phyloP scores from a whole-genome alignment of 2,797 vertebrate genomes.

The Sebastes matsubarae region DNA sequence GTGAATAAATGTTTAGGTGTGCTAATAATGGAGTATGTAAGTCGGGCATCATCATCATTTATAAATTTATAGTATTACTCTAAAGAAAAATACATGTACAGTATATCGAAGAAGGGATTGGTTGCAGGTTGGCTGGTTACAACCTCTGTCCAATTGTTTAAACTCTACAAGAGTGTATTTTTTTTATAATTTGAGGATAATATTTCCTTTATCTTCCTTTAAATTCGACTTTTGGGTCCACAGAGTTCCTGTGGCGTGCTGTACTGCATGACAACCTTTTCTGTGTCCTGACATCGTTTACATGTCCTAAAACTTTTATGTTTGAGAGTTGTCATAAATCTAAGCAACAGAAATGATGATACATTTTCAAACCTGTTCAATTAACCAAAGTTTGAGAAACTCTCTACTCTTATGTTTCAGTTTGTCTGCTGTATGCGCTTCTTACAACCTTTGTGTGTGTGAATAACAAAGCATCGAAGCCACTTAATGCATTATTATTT shows the following conservation, averaged over 20 bases:
- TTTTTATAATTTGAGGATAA: not conserved
- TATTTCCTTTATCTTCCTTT: not conserved
- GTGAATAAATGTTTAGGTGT: not conserved
- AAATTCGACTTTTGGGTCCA: not conserved
- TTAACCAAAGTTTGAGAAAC: not conserved
- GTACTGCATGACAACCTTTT: not conserved
- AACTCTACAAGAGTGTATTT: conserved; percentile 13
- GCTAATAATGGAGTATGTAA: not conserved
- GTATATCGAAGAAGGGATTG: conserved; percentile 4
- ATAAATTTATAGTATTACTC: not conserved
- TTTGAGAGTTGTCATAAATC: not conserved
- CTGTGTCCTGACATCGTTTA: not conserved
- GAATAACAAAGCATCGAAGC: not conserved
- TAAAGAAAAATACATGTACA: not conserved
- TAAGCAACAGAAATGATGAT: not conserved
- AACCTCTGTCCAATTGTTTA: conserved; percentile 52
- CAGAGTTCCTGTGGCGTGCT: not conserved
- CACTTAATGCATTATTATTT: conserved; percentile 7
- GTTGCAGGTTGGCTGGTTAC: conserved; percentile 76
- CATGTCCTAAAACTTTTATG: not conserved
- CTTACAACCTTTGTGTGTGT: not conserved
- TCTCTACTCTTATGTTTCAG: not conserved
- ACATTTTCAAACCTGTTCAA: not conserved
- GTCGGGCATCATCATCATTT: not conserved
- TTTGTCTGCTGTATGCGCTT: conserved; percentile 19